phyloP scores from a whole-genome alignment of 2,113 vertebrate species.

The Saccopteryx leptura region DNA sequence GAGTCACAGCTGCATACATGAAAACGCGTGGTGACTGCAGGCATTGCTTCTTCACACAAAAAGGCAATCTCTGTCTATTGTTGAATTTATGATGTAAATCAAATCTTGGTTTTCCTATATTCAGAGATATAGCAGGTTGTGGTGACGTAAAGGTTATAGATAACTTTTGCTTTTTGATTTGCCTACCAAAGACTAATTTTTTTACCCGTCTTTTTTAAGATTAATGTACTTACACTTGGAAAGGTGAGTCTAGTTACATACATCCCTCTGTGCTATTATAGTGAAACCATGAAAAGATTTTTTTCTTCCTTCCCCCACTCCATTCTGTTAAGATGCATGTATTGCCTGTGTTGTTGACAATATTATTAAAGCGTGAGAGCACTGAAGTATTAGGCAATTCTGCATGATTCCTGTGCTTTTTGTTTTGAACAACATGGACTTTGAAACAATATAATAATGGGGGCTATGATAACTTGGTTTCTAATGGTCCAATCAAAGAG shows the following conservation, averaged over 20 bases:
- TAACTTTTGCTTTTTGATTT: slow-evolving; percentile 76
- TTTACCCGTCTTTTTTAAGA: slow-evolving; percentile 62
- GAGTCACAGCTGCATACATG: slow-evolving; percentile 76
- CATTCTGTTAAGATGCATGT: neutral
- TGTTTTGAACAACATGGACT: neutral
- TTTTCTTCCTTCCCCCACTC: neutral
- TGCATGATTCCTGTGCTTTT: neutral
- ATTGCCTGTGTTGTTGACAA: slow-evolving; percentile 7
- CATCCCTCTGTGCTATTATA: slow-evolving; percentile 54
- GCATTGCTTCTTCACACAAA: slow-evolving; percentile 74
- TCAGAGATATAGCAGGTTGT: slow-evolving; percentile 69
- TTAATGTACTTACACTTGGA: slow-evolving; percentile 47
- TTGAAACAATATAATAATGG: neutral
- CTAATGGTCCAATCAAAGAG: neutral
- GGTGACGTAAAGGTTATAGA: slow-evolving; percentile 76
- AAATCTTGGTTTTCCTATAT: slow-evolving; percentile 63
- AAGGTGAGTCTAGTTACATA: slow-evolving; percentile 51
- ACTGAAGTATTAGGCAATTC: neutral
- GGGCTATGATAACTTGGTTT: slow-evolving; percentile 6
- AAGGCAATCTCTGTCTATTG: slow-evolving; percentile 66
- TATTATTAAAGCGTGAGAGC: slow-evolving; percentile 8
- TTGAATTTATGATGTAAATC: slow-evolving; percentile 80
- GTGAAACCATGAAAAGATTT: slow-evolving; percentile 15
- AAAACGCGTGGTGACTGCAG: slow-evolving; percentile 73
- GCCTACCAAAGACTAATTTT: slow-evolving; percentile 21